Conservation (phyloP, 2,888 invertebrate genomes). For the Gnatocerus cornutus region DNA sequence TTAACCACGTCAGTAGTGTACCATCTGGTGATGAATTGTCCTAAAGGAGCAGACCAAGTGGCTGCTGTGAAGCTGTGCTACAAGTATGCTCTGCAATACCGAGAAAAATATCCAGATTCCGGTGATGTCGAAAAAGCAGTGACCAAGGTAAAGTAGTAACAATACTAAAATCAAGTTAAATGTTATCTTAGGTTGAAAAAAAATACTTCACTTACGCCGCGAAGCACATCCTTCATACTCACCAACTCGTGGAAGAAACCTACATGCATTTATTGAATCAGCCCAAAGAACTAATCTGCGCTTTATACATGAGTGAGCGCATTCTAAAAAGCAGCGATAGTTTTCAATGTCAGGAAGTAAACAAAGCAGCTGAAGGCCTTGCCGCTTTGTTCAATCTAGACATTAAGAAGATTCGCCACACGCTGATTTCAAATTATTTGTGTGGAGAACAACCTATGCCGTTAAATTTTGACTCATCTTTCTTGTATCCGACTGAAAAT, state of each 20-base stretch:
- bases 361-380: slow-evolving; percentile 70
- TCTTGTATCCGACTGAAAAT: neutral
- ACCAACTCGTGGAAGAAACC: slow-evolving; percentile 69
- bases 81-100: slow-evolving; percentile 69
- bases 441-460: slow-evolving; percentile 41
- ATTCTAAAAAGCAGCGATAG: slow-evolving; percentile 65
- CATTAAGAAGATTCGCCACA: slow-evolving; percentile 65
- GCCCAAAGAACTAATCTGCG: slow-evolving; percentile 69
- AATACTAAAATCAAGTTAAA: neutral
- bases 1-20: slow-evolving; percentile 67
- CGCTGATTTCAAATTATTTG: slow-evolving; percentile 70
- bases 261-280: slow-evolving; percentile 69
- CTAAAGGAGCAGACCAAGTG: slow-evolving; percentile 72
- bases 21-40: slow-evolving; percentile 62
- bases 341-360: slow-evolving; percentile 70
- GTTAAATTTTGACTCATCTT: slow-evolving; percentile 48
- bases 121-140: slow-evolving; percentile 59
- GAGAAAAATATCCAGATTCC: slow-evolving; percentile 52
- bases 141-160: slow-evolving; percentile 53
- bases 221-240: slow-evolving; percentile 70
- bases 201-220: slow-evolving; percentile 71
- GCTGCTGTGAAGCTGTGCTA: slow-evolving; percentile 71
- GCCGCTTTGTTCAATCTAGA: slow-evolving; percentile 69
- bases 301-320: slow-evolving; percentile 72
- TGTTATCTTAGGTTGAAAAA: slow-evolving; percentile 67